Evolutionary conservation across 2,113 vertebrate genomes (phyloP).

Genomic region (Grallaria varia): DNA sequence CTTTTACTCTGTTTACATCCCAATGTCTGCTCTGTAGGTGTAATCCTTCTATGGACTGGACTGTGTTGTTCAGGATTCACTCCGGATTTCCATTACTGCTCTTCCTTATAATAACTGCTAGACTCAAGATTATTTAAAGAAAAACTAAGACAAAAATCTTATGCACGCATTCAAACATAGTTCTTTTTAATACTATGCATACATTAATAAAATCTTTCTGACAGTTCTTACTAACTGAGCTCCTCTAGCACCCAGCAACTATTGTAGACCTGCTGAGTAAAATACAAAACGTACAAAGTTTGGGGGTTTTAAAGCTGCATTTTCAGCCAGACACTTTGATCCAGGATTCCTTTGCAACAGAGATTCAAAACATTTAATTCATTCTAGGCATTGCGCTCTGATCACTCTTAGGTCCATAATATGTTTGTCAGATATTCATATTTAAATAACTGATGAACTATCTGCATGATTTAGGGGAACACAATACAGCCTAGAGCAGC

Average conservation of each 20-base stretch:
- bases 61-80: neutral
- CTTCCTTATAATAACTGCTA: neutral
- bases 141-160: neutral
- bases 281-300: neutral
- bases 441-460: neutral
- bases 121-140: neutral
- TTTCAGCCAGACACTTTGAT: neutral
- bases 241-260: neutral
- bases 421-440: neutral
- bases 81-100: neutral
- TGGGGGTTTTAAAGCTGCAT: neutral
- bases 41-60: neutral
- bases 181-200: neutral
- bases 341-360: neutral
- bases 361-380: neutral
- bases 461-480: neutral
- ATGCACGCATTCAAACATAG: neutral
- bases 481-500: neutral
- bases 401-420: neutral
- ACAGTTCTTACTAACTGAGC: neutral
- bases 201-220: neutral
- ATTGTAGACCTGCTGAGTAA: neutral
- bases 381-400: neutral
- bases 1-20: neutral
- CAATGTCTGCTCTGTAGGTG: neutral